Evolutionary conservation across 2,113 vertebrate genomes (phyloP).

Genomic region (Hiodon alosoides): DNA sequence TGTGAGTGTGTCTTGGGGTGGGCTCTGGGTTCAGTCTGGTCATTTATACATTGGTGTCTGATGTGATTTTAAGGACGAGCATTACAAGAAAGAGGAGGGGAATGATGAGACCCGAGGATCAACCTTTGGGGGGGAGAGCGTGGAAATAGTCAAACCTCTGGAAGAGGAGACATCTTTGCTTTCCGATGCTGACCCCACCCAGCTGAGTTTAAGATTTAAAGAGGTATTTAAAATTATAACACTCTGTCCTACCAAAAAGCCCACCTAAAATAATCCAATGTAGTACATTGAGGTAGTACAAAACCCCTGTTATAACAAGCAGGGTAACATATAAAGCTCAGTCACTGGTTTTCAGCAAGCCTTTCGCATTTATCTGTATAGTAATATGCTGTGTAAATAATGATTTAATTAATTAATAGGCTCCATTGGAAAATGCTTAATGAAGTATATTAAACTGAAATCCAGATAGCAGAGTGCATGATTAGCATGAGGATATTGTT

Average conservation of each 20-base stretch:
- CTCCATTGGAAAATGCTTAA: not conserved
- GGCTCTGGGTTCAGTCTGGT: not conserved
- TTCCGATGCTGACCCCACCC: slow-evolving; percentile 43
- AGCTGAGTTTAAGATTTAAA: slow-evolving; percentile 59
- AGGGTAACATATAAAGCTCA: not conserved
- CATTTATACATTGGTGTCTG: not conserved
- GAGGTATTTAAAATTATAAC: slow-evolving; percentile 49
- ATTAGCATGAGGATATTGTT: not conserved
- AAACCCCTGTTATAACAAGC: not conserved
- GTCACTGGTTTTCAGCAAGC: too few relatives aligned
- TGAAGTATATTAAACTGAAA: too few relatives aligned
- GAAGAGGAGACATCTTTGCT: slow-evolving; percentile 44
- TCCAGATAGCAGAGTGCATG: too few relatives aligned
- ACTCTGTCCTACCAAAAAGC: not conserved
- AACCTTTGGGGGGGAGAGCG: slow-evolving; percentile 52
- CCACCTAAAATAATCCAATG: not conserved
- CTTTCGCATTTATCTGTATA: not conserved
- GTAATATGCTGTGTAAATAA: not conserved
- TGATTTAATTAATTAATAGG: not conserved
- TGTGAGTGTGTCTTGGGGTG: not conserved
- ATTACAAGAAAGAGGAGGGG: slow-evolving; percentile 55
- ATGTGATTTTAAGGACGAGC: slow-evolving; percentile 23
- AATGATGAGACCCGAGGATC: slow-evolving; percentile 46
- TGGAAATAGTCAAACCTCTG: slow-evolving; percentile 37
- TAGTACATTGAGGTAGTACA: not conserved